Conservation (phyloP, 2,888 invertebrate species). For the Cephus pulcher region DNA sequence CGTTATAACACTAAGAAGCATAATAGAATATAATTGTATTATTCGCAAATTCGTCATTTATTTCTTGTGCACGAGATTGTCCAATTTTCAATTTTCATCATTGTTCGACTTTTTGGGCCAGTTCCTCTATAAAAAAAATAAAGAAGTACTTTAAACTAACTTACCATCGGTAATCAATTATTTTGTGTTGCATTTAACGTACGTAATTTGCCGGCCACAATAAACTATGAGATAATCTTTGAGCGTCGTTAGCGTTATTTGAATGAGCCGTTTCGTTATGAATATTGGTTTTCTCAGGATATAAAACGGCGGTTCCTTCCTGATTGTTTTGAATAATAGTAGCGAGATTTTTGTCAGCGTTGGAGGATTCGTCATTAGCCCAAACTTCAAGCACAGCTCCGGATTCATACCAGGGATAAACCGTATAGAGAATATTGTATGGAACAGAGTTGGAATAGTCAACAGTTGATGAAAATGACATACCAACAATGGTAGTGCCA, state of each 20-base stretch:
- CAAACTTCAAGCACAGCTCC: slow-evolving; percentile 33
- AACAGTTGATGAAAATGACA: slow-evolving; percentile 23
- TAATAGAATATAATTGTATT: background rate
- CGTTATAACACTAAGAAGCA: background rate
- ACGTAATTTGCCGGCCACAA: slow-evolving; percentile 23
- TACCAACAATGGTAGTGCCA: slow-evolving; percentile 22
- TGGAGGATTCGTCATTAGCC: slow-evolving; percentile 27
- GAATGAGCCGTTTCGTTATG: slow-evolving; percentile 21
- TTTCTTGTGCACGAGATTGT: background rate
- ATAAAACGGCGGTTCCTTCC: slow-evolving; percentile 6
- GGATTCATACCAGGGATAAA: slow-evolving; percentile 40
- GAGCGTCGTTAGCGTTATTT: slow-evolving; percentile 14
- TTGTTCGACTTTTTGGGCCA: slow-evolving; percentile 16
- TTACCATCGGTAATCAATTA: background rate
- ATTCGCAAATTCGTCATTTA: background rate
- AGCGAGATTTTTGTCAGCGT: slow-evolving; percentile 21
- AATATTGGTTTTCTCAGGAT: slow-evolving; percentile 12
- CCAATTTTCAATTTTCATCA: background rate
- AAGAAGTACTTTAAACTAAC: background rate
- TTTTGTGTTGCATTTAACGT: background rate
- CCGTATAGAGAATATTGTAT: slow-evolving; percentile 36
- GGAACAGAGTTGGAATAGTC: slow-evolving; percentile 32
- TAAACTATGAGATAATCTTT: slow-evolving; percentile 18
- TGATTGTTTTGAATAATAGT: slow-evolving; percentile 12
- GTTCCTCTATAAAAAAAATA: slow-evolving; percentile 24